phyloP scores from a whole-genome alignment of 2,113 vertebrate species.

The Odontophorus gujanensis region DNA sequence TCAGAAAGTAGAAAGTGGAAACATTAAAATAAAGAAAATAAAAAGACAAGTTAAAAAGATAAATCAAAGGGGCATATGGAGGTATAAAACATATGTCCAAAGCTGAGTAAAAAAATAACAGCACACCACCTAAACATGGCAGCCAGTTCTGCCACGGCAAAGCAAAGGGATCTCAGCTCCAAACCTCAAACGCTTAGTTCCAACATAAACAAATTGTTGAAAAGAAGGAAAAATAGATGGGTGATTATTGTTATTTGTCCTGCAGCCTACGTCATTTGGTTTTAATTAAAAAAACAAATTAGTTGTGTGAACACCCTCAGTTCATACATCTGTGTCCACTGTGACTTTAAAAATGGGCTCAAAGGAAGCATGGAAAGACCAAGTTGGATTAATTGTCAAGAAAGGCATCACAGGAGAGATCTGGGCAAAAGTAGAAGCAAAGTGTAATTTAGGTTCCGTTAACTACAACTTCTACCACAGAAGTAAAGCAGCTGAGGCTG shows the following conservation, averaged over 20 bases:
- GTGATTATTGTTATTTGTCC: background rate
- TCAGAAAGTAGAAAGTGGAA: background rate
- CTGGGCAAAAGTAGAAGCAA: conserved; percentile 7
- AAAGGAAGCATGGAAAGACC: background rate
- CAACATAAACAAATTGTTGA: background rate
- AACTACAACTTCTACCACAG: background rate
- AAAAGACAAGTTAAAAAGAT: background rate
- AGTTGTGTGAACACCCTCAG: background rate
- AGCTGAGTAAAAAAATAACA: background rate
- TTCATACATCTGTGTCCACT: background rate
- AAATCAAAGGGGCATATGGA: background rate
- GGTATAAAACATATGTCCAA: background rate
- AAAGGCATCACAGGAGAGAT: background rate
- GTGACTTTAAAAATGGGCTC: background rate
- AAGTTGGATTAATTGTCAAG: background rate
- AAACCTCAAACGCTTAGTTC: background rate
- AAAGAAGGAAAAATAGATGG: background rate
- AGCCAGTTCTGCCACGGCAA: background rate
- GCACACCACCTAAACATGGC: background rate
- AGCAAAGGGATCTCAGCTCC: background rate
- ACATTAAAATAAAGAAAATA: background rate
- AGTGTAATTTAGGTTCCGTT: conserved; percentile 10
- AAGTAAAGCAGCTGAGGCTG: conserved; percentile 23
- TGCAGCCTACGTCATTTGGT: background rate
- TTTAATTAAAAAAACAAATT: background rate